Evolutionary conservation across 1,140 invertebrate genomes (phyloP), one percentile per base, ranked within the genome.

Genomic region (Pseudomyrmex cubaensis): DNA sequence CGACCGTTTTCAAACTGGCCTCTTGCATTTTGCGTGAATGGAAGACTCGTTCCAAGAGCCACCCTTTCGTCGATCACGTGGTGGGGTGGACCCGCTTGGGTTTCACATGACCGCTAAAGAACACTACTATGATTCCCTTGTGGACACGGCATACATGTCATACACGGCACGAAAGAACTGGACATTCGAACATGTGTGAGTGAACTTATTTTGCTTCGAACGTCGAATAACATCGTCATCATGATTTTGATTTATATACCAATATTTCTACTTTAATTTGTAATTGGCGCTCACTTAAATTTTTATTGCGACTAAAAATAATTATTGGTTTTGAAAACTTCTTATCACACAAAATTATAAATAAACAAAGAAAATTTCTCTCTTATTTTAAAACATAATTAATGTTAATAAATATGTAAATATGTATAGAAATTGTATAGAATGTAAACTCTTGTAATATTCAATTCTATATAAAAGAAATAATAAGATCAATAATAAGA

Each of bases 21-120:
- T 91, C 90, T 87, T 92, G 89, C 87, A 91, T 92, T 91, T 92
- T 92, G 87, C 70, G 91, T 90, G 91, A 91, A 87, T 85, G 87
- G 82, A 88, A 75, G 83, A 89, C 83, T 78, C 89, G 88, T 87
- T 85, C 85, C 63, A 86, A 82, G 84, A 82, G 84, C 90, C 90
- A 92, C 91, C 92, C 92, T 92, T 91, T 87, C 85, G 84, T 64
- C 82, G 85, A 77, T 77, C 89, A 91, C 69, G 82, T 91, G 87
- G 92, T 91, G 92, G 92, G 92, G 92, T 82, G 84, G 89, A 90
- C 90, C 72, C 85, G 77, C 89, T 91, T 90, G 90, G 82, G 85
- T 90, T 91, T 90, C 84, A 84, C 86, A 63, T 85, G 70, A 87
- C 80, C 86, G 88, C 80, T 86, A 88, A 80, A 86, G 83, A 89